Base-by-base conservation (phyloP, 1,140 invertebrate genomes). In the Olivierus martensii region DNA sequence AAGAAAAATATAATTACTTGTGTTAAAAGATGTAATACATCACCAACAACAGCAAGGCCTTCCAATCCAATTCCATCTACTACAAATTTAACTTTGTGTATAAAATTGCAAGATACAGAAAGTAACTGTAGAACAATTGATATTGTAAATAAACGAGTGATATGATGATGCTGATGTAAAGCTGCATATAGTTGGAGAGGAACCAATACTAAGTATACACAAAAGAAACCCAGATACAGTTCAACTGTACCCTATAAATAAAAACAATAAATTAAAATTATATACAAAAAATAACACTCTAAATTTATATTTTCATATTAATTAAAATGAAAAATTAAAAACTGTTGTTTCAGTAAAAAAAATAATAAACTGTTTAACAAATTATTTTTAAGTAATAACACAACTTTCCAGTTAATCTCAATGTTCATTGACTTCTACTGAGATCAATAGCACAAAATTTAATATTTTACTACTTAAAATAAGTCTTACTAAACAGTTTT, bases 161-260 rank as follows among this genome's bases (percentile, higher is more conserved):
- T 82, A 43, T 80, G 81, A 67, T 92, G 88, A 54, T 80, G 82
- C 68, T 93, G 89, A 52, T 79, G 78, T 47, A 81, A 75, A 46
- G 83, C 84, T 44, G 90, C 90, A 72, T 92, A 90, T 35, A 90
- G 75, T 73, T 95, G 92, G 51, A 95, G 73, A 28, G 87, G 83
- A 47, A 89, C 77, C 34, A 96, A 70, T 35, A 94, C 78, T 56
- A 86, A 77, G 63, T 95, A 95, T 55, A 87, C 80, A 35, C 87
- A 64, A 68, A 92, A 82, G 64, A 95, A 93, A 15, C 91, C 71
- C 49, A 94, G 70, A 71, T 94, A 93, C 49, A 96, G 75, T 69
- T 95, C 90, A 45, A 92, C 76, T 11, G 90, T 86, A 67, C 95
- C 90, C 71, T 81, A 69, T 45, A 73, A 65, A 46, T 57, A 57